phyloP scores from a whole-genome alignment of 2,113 vertebrate species.

The Brachionichthys hirsutus region DNA sequence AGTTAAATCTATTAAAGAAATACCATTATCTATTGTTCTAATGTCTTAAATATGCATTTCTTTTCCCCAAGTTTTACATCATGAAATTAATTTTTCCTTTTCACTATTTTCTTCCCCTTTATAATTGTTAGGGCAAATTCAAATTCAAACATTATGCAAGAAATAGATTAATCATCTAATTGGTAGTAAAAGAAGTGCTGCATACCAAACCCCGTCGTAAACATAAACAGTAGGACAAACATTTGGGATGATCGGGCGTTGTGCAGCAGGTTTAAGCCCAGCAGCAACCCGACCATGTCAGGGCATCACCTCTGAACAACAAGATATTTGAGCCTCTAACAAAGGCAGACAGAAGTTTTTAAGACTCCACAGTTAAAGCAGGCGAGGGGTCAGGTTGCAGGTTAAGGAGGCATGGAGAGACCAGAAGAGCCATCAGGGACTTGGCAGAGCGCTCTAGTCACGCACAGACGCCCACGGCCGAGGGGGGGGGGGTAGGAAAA shows the following conservation, averaged over 20 bases:
- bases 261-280: constrained; percentile 11
- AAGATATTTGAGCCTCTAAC: constrained; percentile 40
- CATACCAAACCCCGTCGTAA: background rate
- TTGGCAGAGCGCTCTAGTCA: constrained; percentile 37
- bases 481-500: constrained; percentile 1
- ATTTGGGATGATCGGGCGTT: background rate
- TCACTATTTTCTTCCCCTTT: no score
- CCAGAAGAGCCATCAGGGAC: constrained; percentile 40
- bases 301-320: constrained; percentile 27
- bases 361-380: constrained; percentile 41
- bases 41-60: background rate
- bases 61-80: background rate
- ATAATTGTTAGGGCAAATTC: no score
- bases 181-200: background rate
- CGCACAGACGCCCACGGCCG: constrained; percentile 22
- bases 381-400: constrained; percentile 54
- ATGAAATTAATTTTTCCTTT: no score
- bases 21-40: no score
- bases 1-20: no score
- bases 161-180: background rate
- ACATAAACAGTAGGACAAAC: background rate
- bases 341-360: constrained; percentile 23
- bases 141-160: no score
- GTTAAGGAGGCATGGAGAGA: constrained; percentile 46
- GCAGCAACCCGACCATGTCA: constrained; percentile 5